phyloP scores from a whole-genome alignment of 2,113 vertebrate genomes.

The Ictidomys tridecemlineatus region DNA sequence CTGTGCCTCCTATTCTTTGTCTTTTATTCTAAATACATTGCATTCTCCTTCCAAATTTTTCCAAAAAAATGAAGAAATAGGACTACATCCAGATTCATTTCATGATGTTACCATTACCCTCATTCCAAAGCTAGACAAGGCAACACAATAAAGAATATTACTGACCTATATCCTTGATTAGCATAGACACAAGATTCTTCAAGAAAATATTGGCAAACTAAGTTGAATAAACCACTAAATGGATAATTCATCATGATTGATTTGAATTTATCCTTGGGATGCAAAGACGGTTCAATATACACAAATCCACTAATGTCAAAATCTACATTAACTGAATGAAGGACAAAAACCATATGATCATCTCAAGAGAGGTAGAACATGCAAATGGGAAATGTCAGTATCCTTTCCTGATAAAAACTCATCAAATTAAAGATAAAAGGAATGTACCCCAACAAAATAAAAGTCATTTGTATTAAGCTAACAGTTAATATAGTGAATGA shows the following conservation, averaged over 20 bases:
- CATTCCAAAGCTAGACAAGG: background rate
- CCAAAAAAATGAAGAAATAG: background rate
- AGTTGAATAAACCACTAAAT: background rate
- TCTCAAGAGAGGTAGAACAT: background rate
- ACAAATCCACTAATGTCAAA: background rate
- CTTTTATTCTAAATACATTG: slow-evolving; percentile 39
- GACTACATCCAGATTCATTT: background rate
- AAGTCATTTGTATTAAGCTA: background rate
- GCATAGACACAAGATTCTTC: background rate
- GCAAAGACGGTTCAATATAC: background rate
- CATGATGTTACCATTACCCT: background rate
- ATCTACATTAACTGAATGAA: background rate
- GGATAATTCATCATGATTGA: background rate
- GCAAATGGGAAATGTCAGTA: background rate
- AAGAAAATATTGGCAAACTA: background rate
- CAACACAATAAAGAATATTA: background rate
- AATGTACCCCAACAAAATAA: background rate
- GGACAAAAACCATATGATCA: background rate
- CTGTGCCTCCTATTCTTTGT: background rate
- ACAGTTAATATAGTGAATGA: background rate
- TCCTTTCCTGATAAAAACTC: background rate
- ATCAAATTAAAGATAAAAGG: background rate
- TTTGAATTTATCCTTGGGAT: background rate
- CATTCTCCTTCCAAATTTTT: background rate
- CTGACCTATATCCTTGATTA: background rate